Percentiles rank a stretch among this genome's conserved stretches.
Evolutionary conservation across 2,797 vertebrate genomes (phyloP).

Genomic region (Acrocephalus scirpaceus): DNA sequence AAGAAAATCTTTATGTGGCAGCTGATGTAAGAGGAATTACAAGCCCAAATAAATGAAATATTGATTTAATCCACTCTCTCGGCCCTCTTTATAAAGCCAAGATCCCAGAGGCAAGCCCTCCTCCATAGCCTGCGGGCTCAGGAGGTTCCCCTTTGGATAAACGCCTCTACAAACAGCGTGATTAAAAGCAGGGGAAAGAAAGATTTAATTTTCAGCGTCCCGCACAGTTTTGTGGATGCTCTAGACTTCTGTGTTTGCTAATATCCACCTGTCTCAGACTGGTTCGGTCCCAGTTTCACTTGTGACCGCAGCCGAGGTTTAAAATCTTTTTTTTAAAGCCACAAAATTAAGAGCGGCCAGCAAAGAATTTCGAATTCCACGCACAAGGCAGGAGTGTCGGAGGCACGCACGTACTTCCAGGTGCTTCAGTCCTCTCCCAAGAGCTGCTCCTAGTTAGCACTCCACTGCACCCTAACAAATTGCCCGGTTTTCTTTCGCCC

Average conservation of each 20-base stretch:
- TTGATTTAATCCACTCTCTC: conserved; percentile 49
- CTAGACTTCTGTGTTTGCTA: not conserved
- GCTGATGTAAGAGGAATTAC: conserved; percentile 67
- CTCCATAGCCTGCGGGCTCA: not conserved
- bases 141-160: not conserved
- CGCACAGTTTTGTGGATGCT: not conserved
- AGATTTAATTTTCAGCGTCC: not conserved
- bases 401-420: not conserved
- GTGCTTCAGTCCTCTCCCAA: not conserved
- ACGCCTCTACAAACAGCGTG: rapidly evolving
- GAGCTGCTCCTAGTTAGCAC: conserved; percentile 40
- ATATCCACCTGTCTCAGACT: not conserved
- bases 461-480: conserved; percentile 60
- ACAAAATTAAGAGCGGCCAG: not conserved
- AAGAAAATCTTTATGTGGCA: conserved; percentile 50
- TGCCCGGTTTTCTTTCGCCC: not conserved
- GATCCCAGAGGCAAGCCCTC: not conserved
- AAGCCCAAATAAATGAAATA: conserved; percentile 62
- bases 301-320: not conserved
- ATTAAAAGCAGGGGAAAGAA: not conserved
- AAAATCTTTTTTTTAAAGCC: not conserved
- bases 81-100: not conserved
- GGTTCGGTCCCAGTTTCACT: not conserved
- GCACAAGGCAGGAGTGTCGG: not conserved
- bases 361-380: not conserved